Percentiles rank a stretch among this genome's conserved stretches.
Evolutionary conservation across 2,888 invertebrate genomes (phyloP).

Genomic region (Melitaea athalia): DNA sequence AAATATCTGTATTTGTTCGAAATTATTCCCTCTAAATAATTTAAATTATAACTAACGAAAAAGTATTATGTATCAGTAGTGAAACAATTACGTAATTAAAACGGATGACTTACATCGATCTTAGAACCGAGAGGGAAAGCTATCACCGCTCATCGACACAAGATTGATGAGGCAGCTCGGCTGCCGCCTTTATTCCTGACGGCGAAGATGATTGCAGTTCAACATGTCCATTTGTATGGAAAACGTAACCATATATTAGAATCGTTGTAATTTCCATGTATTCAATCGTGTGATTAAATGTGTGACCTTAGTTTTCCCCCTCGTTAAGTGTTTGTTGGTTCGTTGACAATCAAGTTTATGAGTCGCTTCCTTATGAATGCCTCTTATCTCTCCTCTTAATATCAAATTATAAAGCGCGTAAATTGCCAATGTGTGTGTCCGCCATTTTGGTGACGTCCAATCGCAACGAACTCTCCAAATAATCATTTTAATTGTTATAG

Average conservation of each 20-base stretch:
- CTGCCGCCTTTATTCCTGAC: slow-evolving; percentile 31
- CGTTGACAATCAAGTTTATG: too few species aligned
- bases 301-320: neutral
- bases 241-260: slow-evolving; percentile 29
- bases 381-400: too few species aligned
- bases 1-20: too few species aligned
- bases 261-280: slow-evolving; percentile 22
- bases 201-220: slow-evolving; percentile 31
- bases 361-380: too few species aligned
- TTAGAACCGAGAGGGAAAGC: slow-evolving; percentile 43
- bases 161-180: slow-evolving; percentile 41
- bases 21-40: too few species aligned
- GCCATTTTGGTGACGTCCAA: too few species aligned
- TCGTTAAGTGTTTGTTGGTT: too few species aligned
- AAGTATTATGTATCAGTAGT: slow-evolving; percentile 25
- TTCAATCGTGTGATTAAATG: slow-evolving; percentile 16
- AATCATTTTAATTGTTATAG: too few species aligned
- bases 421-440: too few species aligned
- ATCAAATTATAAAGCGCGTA: too few species aligned
- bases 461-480: too few species aligned
- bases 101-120: slow-evolving; percentile 44
- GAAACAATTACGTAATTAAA: slow-evolving; percentile 42
- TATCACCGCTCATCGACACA: slow-evolving; percentile 35
- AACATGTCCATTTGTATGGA: slow-evolving; percentile 29
- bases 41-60: slow-evolving; percentile 23